These are phyloP conservation scores for Alectoris magna DNA, from an alignment of 2,797 vertebrate genomes.

Conservation along the genomic window DNA sequence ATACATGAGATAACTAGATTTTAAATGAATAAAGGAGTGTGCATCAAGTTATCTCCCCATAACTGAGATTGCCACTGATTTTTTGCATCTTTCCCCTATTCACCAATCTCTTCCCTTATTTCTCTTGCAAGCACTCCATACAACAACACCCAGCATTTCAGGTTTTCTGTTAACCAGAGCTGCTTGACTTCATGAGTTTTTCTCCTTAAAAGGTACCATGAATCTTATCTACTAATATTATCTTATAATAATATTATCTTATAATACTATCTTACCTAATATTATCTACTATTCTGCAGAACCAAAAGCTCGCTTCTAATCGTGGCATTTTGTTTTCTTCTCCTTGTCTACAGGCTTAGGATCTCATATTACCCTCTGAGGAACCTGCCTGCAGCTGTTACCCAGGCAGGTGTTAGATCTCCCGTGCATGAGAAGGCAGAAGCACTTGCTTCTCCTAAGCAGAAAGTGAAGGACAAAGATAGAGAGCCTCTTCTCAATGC, in stretches of 20 bases:
- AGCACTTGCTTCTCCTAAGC: neutral
- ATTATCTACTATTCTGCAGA: neutral
- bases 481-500: neutral
- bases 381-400: neutral
- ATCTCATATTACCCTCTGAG: neutral
- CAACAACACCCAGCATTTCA: neutral
- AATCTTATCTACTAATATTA: neutral
- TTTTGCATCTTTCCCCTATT: neutral
- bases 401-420: neutral
- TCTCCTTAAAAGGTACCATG: neutral
- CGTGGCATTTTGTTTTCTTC: neutral
- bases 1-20: neutral
- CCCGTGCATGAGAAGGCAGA: neutral
- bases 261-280: no score
- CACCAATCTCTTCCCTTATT: neutral
- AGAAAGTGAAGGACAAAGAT: neutral
- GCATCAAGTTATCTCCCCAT: neutral
- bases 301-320: neutral
- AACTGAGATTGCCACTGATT: neutral
- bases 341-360: neutral
- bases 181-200: neutral
- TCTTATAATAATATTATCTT: no score
- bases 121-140: neutral
- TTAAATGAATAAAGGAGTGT: neutral
- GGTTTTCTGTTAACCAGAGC: neutral